Conservation (phyloP, 2,113 vertebrate species). For the Tragelaphus buxtoni region DNA sequence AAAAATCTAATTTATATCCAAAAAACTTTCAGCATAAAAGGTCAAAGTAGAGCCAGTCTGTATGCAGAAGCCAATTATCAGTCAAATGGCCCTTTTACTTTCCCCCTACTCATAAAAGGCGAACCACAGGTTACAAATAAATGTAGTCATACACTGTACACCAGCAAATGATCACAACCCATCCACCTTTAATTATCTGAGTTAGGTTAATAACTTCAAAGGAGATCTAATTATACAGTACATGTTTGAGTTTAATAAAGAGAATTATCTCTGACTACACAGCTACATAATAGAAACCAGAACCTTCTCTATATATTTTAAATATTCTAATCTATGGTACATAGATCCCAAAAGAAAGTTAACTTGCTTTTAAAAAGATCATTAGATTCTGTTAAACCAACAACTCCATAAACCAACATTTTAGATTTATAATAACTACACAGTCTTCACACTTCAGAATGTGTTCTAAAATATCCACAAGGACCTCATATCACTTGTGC, state of each 20-base stretch:
- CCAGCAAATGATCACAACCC: not conserved
- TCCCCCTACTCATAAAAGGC: not conserved
- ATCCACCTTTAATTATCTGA: not conserved
- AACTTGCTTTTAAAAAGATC: conserved; percentile 25
- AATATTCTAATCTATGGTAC: not conserved
- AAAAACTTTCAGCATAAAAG: not conserved
- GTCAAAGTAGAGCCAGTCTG: not conserved
- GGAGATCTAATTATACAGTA: not conserved
- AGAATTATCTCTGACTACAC: not conserved
- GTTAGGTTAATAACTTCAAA: not conserved
- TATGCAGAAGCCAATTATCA: not conserved
- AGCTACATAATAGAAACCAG: not conserved
- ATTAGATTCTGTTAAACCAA: conserved; percentile 1
- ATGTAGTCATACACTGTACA: not conserved
- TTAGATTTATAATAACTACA: conserved; percentile 13
- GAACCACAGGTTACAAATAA: not conserved
- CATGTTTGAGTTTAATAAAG: conserved; percentile 1
- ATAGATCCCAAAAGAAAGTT: not conserved
- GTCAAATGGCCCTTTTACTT: not conserved
- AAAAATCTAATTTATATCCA: conserved; percentile 42
- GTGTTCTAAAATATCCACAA: conserved; percentile 15
- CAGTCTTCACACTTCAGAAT: conserved; percentile 9
- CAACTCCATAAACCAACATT: conserved; percentile 15
- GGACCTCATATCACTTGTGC: conserved; percentile 18
- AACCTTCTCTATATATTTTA: conserved; percentile 1